Conservation (phyloP, 2,888 invertebrate genomes). For the Notodonta dromedarius region DNA sequence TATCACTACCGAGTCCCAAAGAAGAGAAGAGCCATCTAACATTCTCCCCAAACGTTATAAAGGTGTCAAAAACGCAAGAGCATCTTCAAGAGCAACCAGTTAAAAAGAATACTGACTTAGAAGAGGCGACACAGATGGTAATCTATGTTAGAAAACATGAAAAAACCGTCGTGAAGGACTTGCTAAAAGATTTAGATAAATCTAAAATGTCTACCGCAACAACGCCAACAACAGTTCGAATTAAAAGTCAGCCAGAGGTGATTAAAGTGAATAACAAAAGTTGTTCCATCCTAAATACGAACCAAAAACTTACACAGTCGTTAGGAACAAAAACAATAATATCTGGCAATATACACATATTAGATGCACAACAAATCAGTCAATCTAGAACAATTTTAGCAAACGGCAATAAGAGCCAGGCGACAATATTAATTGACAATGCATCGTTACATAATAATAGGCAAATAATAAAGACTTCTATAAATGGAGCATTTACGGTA, state of each 20-base stretch:
- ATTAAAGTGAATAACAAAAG: conserved; percentile 76
- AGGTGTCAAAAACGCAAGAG: conserved; percentile 82
- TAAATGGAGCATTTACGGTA: conserved; percentile 67
- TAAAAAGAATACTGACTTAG: conserved; percentile 56
- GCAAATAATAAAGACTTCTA: conserved; percentile 79
- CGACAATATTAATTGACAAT: conserved; percentile 80
- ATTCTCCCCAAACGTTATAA: conserved; percentile 88
- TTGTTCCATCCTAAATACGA: conserved; percentile 77
- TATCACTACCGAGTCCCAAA: conserved; percentile 85
- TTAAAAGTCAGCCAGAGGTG: conserved; percentile 74
- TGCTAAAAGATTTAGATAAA: conserved; percentile 84
- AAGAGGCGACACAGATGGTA: conserved; percentile 80
- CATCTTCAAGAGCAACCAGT: conserved; percentile 52
- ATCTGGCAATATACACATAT: conserved; percentile 82
- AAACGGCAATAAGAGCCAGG: conserved; percentile 75
- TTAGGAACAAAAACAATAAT: conserved; percentile 80
- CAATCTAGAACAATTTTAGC: conserved; percentile 79
- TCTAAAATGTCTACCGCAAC: conserved; percentile 56
- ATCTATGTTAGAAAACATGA: conserved; percentile 77
- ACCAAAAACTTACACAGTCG: conserved; percentile 73
- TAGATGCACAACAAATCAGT: conserved; percentile 72
- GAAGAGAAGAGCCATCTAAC: conserved; percentile 88
- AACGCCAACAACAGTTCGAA: conserved; percentile 69
- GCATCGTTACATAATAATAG: conserved; percentile 75
- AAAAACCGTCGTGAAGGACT: conserved; percentile 86